A percentile compares a stretch with the other conserved stretches of the same genome.
Conservation (phyloP, 1,140 invertebrate species). For the Drosophila sp. region DNA sequence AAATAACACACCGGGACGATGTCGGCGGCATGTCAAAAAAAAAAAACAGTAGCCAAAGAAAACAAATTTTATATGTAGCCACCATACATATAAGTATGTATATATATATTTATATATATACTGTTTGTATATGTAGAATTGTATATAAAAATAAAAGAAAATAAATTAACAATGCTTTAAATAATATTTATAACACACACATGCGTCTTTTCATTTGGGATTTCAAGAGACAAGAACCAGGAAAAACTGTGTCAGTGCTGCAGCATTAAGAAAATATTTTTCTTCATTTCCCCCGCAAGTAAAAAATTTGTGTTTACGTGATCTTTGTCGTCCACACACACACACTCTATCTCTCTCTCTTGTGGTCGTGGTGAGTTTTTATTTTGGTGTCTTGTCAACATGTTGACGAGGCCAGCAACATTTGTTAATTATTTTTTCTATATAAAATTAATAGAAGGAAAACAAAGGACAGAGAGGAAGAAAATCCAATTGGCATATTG, state of each 20-base stretch:
- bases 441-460: conserved; percentile 19
- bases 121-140: conserved; percentile 19
- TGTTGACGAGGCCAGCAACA: conserved; percentile 45
- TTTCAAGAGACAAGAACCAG: conserved; percentile 3
- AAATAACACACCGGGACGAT: conserved; percentile 19
- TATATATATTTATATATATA: conserved; percentile 50
- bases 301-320: conserved; percentile 40
- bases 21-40: conserved; percentile 33
- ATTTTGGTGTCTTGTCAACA: conserved; percentile 37
- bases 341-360: neutral
- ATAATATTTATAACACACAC: conserved; percentile 26
- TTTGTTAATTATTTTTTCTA: conserved; percentile 13
- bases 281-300: conserved; percentile 14
- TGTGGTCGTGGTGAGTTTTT: conserved; percentile 33
- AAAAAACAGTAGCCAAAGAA: conserved; percentile 49
- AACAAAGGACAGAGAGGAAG: neutral
- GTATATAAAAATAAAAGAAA: conserved; percentile 70
- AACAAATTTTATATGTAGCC: conserved; percentile 36
- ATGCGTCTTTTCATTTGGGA: conserved; percentile 30
- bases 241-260: conserved; percentile 71
- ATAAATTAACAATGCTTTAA: conserved; percentile 29
- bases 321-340: conserved; percentile 20
- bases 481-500: conserved; percentile 51
- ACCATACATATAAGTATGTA: conserved; percentile 5
- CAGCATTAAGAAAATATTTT: conserved; percentile 32